Evolutionary conservation across 2,113 vertebrate species (phyloP).

Genomic region (Aphyosemion australe): DNA sequence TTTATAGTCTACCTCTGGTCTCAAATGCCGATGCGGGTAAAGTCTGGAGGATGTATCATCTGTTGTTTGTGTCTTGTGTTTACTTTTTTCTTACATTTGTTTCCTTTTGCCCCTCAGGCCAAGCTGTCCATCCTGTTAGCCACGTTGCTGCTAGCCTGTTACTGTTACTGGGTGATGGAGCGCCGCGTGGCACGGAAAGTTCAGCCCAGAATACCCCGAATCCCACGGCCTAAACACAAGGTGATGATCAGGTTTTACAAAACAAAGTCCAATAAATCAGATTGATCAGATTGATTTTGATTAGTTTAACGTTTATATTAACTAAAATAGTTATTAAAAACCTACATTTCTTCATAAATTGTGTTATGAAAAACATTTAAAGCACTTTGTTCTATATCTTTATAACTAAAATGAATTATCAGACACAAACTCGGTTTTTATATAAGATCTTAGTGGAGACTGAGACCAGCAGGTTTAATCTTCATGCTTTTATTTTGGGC

Average conservation of each 20-base stretch:
- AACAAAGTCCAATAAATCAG: too few relatives aligned
- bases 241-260: conserved; percentile 44
- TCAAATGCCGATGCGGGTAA: conserved; percentile 90
- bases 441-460: too few relatives aligned
- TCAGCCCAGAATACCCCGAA: conserved; percentile 84
- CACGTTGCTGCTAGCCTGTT: conserved; percentile 73
- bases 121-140: conserved; percentile 88
- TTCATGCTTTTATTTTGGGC: neutral
- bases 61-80: neutral
- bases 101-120: conserved; percentile 70
- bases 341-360: too few relatives aligned
- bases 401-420: too few relatives aligned
- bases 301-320: too few relatives aligned
- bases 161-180: conserved; percentile 89
- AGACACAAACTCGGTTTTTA: too few relatives aligned
- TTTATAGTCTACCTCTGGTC: conserved; percentile 90
- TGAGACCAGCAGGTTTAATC: too few relatives aligned
- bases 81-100: neutral
- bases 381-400: too few relatives aligned
- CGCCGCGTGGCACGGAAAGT: conserved; percentile 74
- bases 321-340: too few relatives aligned
- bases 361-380: too few relatives aligned
- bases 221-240: conserved; percentile 90
- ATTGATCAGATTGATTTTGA: too few relatives aligned
- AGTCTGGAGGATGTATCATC: neutral